Evolutionary conservation across 2,797 vertebrate species (phyloP), one percentile per base, ranked within the genome.

Genomic region (Heliangelus exortis): DNA sequence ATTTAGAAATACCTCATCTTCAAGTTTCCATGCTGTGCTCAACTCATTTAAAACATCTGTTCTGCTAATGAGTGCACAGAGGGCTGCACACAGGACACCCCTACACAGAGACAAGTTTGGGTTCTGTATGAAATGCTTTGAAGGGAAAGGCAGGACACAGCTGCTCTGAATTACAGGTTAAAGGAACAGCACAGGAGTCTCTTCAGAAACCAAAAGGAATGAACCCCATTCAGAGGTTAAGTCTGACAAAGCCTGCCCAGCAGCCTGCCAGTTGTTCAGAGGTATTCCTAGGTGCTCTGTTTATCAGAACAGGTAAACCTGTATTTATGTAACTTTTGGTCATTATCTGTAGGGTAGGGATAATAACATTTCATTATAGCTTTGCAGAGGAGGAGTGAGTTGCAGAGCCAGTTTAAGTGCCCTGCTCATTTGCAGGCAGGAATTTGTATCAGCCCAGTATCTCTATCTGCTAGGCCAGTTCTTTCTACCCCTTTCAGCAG

Each of bases 381-480:
- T 74, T 73, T 84, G 78, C 68, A 91, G 47, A 83, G 3, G 12
- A 82, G 45, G 14, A 78, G 16, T 0, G 4, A 80, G 87, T 23
- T 75, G 85, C 62, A 85, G 76, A 94, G 69, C 82, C 33, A 84
- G 89, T 68, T 78, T 34, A 87, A 71, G 58, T 36, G 54, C 72
- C 79, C 62, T 55, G 10, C 54, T 89, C 41, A 7, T 87, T 87
- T 89, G 85, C 67, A 87, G 61, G 57, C 26, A 50, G 51, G 59
- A 87, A 57, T 51, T 62, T 20, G 5, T 63, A 12, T 58, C 22
- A 13, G 53, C 10, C 33, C 48, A 33, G 43, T 21, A 66, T 57
- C 33, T 83, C 39, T 53, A 77, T 54, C 26, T 77, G 26, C n/a
- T 83, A 39, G 39, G 50, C 47, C 68, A 72, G 26, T 71, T 84